A percentile compares a stretch with the other conserved stretches of the same genome.
These are phyloP conservation scores for Trisateles emortualis DNA, from an alignment of 2,888 invertebrate genomes.

Conservation along the genomic window DNA sequence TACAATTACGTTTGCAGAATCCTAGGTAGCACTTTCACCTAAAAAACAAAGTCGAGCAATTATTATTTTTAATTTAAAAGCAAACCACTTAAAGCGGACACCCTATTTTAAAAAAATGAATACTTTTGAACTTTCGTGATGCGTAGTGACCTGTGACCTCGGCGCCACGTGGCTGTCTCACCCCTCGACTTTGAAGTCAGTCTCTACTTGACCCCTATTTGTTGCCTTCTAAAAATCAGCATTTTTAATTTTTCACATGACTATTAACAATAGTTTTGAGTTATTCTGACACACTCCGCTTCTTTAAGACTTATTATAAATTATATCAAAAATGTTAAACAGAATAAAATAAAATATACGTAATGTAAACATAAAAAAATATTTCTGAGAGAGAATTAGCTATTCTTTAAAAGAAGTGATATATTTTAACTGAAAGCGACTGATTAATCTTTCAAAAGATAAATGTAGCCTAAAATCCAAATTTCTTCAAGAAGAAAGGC, in stretches of 20 bases:
- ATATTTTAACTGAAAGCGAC: constrained; percentile 3
- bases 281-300: constrained; percentile 53
- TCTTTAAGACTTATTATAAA: constrained; percentile 9
- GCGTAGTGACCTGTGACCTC: constrained; percentile 73
- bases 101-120: constrained; percentile 56
- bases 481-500: constrained; percentile 14
- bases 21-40: constrained; percentile 6
- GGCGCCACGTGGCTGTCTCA: constrained; percentile 71
- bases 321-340: neutral
- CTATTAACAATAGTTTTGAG: constrained; percentile 32
- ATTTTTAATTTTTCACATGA: constrained; percentile 66
- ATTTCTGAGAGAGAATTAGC: neutral
- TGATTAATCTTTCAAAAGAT: constrained; percentile 1
- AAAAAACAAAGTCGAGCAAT: constrained; percentile 33
- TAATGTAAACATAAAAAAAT: neutral
- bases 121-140: constrained; percentile 67
- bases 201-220: constrained; percentile 60
- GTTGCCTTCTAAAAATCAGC: constrained; percentile 58
- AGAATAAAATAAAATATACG: neutral
- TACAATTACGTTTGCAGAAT: constrained; percentile 18
- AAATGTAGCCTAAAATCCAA: constrained; percentile 10
- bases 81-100: constrained; percentile 45
- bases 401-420: neutral
- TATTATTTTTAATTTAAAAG: constrained; percentile 52
- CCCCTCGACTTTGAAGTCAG: constrained; percentile 49